Base-by-base conservation (phyloP, 2,113 vertebrate species). In the Carollia perspicillata region DNA sequence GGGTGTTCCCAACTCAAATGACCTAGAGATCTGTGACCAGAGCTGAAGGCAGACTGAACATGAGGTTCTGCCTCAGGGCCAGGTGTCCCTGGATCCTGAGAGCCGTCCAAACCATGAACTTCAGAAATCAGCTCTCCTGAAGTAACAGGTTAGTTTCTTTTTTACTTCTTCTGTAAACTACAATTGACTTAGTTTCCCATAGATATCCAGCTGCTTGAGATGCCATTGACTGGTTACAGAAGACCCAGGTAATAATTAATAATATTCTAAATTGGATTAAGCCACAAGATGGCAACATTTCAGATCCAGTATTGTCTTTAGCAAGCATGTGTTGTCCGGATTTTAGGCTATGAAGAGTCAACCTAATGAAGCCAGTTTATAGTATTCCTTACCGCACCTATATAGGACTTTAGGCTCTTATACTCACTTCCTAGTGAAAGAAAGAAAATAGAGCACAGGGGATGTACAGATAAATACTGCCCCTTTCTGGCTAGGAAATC, bases 211-310 rank as follows among this genome's bases (percentile, higher is more conserved):
- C 58, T 71, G 4, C 35, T 11, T 75, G 53, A 95, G 18, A 71
- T 44, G 11, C 71, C 63, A 89, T 23, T 75, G 33, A 88, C 37
- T 84, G 13, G 33, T 72, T 84, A 65, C 6, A 35, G 53, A 72
- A 90, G 30, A 53, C 30, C 26, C 40, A 89, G n/a, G 10, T 83
- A 85, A 78, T 68, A 72, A 47, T 47, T 92, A 89, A 53, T 90
- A 63, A 71, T 94, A 80, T 53, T 83, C 20, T 78, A 79, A 95
- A 53, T 86, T 86, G 35, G 44, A 80, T 77, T 87, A 51, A 75
- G 33, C 30, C 81, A 90, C 55, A 80, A 65, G 49, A 8, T 55
- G 79, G 91, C 88, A 96, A 69, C 9, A 88, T 90, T 96, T 40
- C 49, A 95, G 83, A 37, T 90, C 23, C 37, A 69, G 55, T 79